These are phyloP conservation scores for Salmo trutta DNA, from an alignment of 2,797 vertebrate genomes.

Conservation along the genomic window DNA sequence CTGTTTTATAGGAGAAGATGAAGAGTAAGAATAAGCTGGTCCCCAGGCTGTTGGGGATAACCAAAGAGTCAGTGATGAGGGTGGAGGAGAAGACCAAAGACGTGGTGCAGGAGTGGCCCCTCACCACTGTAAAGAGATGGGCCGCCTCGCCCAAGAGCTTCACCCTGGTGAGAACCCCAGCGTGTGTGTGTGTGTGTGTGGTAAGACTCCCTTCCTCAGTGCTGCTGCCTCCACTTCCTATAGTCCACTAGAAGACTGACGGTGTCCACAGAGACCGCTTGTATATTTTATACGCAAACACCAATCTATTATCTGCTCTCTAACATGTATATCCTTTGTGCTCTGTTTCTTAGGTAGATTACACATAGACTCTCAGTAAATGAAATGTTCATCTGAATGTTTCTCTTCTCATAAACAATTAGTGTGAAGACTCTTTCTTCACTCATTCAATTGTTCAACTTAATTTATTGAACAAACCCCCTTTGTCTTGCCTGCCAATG, in stretches of 20 bases:
- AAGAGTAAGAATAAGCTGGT: slow-evolving; percentile 98
- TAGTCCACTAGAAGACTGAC: neutral
- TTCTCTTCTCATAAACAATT: slow-evolving; percentile 23
- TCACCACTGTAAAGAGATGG: slow-evolving; percentile 98
- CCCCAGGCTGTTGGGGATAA: slow-evolving; percentile 93
- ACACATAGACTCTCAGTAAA: slow-evolving; percentile 25
- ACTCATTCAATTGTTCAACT: neutral
- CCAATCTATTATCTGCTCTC: neutral
- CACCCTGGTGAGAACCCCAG: slow-evolving; percentile 84
- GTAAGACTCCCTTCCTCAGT: neutral
- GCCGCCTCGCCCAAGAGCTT: slow-evolving; percentile 98
- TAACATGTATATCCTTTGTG: neutral
- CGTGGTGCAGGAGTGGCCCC: slow-evolving; percentile 96
- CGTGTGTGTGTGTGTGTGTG: too few relatives aligned
- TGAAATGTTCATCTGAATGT: slow-evolving; percentile 6
- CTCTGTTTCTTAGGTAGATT: neutral
- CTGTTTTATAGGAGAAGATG: slow-evolving; percentile 89
- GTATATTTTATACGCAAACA: neutral
- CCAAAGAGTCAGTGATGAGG: slow-evolving; percentile 98
- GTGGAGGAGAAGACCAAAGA: slow-evolving; percentile 99
- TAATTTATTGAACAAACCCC: slow-evolving; percentile 44
- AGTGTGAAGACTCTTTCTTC: slow-evolving; percentile 20
- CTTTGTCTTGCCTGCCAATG: slow-evolving; percentile 53
- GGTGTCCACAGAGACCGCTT: neutral
- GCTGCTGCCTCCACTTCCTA: too few relatives aligned